These are phyloP conservation scores for Panulirus ornatus DNA, from an alignment of 1,140 invertebrate species.

Conservation along the genomic window DNA sequence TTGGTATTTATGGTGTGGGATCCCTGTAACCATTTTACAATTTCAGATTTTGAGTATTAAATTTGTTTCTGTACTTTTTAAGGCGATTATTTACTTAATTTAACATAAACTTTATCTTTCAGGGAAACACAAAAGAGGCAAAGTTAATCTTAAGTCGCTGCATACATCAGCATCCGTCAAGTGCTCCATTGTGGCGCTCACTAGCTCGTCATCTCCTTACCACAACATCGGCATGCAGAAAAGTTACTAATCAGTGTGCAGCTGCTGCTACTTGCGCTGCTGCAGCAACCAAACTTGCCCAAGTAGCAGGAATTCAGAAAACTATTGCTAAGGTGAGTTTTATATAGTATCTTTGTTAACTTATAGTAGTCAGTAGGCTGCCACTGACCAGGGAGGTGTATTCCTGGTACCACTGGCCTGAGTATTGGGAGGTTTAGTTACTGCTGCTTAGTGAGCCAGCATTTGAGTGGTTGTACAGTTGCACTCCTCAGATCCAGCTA, in stretches of 20 bases:
- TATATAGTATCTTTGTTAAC: not conserved
- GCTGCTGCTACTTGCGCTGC: slow-evolving; percentile 77
- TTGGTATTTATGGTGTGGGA: too few species aligned
- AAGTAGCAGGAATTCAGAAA: slow-evolving; percentile 76
- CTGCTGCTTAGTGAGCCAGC: too few species aligned
- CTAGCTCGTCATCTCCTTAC: slow-evolving; percentile 75
- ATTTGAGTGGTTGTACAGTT: too few species aligned
- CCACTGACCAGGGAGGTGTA: too few species aligned
- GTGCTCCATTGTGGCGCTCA: slow-evolving; percentile 77
- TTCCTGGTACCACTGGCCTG: too few species aligned
- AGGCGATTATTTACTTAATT: not conserved
- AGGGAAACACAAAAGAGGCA: slow-evolving; percentile 79
- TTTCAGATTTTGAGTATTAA: too few species aligned
- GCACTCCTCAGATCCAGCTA: too few species aligned
- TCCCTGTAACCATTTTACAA: too few species aligned
- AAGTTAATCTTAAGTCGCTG: slow-evolving; percentile 80
- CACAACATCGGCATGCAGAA: slow-evolving; percentile 76
- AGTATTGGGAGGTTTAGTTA: too few species aligned
- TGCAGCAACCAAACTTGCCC: slow-evolving; percentile 77
- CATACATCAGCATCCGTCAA: slow-evolving; percentile 80
- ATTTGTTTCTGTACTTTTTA: too few species aligned
- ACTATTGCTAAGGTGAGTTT: slow-evolving; percentile 44
- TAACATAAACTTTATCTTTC: slow-evolving; percentile 44
- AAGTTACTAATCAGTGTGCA: slow-evolving; percentile 66
- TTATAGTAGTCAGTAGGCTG: too few species aligned